Evolutionary conservation across 2,888 invertebrate genomes (phyloP).

Genomic region (Dryococelus australis): DNA sequence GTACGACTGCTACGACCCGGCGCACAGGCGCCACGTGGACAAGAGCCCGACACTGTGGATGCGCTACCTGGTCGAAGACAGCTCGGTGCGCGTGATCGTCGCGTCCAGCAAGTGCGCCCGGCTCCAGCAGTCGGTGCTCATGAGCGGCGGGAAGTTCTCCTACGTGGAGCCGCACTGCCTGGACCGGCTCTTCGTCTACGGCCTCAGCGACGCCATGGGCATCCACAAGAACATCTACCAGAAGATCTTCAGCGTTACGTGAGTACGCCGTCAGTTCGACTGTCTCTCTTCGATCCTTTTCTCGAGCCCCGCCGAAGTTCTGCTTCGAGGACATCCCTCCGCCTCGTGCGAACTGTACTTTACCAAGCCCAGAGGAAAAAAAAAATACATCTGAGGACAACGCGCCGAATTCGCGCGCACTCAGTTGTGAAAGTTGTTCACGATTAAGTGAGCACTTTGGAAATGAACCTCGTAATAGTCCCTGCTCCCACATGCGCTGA

Average conservation of each 20-base stretch:
- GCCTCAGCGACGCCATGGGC: not conserved
- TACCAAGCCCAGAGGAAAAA: too few relatives aligned
- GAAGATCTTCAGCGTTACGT: not conserved
- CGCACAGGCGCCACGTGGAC: not conserved
- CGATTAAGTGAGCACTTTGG: too few relatives aligned
- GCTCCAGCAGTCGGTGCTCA: not conserved
- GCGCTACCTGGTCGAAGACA: not conserved
- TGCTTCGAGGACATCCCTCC: too few relatives aligned
- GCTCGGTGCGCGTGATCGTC: not conserved
- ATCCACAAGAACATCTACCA: not conserved
- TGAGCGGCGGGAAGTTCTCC: not conserved
- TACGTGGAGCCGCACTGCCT: not conserved
- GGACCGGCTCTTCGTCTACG: not conserved
- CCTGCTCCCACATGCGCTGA: too few relatives aligned
- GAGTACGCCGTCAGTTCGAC: too few relatives aligned
- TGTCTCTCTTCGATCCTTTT: too few relatives aligned
- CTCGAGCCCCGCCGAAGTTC: too few relatives aligned
- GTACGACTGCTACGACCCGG: constrained; percentile 1
- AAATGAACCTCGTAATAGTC: too few relatives aligned
- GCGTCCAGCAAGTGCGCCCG: not conserved
- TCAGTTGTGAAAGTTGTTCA: too few relatives aligned
- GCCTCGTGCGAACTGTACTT: too few relatives aligned
- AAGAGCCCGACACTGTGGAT: not conserved
- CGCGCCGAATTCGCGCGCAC: too few relatives aligned
- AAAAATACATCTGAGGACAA: too few relatives aligned